Evolutionary conservation across 1,140 invertebrate species (phyloP).

Genomic region (Maniola jurtina): DNA sequence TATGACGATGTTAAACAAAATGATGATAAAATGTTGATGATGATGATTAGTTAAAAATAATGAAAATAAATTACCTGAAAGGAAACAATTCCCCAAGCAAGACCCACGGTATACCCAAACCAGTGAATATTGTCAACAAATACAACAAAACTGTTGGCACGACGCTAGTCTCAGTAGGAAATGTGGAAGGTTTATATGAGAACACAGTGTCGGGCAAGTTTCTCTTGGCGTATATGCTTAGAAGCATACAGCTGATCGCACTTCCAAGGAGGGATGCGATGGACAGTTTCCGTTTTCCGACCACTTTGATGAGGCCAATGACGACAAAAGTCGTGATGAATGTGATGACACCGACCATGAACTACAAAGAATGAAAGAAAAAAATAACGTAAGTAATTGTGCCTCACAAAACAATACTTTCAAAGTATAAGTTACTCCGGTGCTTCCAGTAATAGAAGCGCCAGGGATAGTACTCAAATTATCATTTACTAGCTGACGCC

Average conservation of each 20-base stretch:
- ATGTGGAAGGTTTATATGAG: slow-evolving; percentile 57
- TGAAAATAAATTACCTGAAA: slow-evolving; percentile 49
- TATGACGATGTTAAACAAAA: too few species aligned
- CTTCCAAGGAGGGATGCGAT: slow-evolving; percentile 47
- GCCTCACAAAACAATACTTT: too few species aligned
- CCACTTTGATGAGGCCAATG: slow-evolving; percentile 79
- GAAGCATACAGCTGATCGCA: slow-evolving; percentile 40
- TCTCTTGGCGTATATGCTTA: slow-evolving; percentile 52
- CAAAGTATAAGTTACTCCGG: too few species aligned
- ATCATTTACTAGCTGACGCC: too few species aligned
- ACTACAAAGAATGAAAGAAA: slow-evolving; percentile 42
- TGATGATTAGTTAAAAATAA: not conserved
- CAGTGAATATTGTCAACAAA: slow-evolving; percentile 50
- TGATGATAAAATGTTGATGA: too few species aligned
- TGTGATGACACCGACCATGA: slow-evolving; percentile 66
- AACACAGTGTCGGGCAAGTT: slow-evolving; percentile 48
- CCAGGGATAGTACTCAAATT: too few species aligned
- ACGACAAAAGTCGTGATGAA: slow-evolving; percentile 50
- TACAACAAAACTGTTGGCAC: slow-evolving; percentile 57
- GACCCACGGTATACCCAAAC: slow-evolving; percentile 60
- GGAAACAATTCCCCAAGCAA: slow-evolving; percentile 69
- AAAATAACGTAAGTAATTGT: too few species aligned
- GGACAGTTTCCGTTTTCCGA: slow-evolving; percentile 64
- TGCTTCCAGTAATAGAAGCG: too few species aligned
- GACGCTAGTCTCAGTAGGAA: slow-evolving; percentile 51